A percentile compares a stretch with the other conserved stretches of the same genome.
These are phyloP conservation scores for Serrognathus titanus DNA, from an alignment of 2,888 invertebrate species.

Conservation along the genomic window DNA sequence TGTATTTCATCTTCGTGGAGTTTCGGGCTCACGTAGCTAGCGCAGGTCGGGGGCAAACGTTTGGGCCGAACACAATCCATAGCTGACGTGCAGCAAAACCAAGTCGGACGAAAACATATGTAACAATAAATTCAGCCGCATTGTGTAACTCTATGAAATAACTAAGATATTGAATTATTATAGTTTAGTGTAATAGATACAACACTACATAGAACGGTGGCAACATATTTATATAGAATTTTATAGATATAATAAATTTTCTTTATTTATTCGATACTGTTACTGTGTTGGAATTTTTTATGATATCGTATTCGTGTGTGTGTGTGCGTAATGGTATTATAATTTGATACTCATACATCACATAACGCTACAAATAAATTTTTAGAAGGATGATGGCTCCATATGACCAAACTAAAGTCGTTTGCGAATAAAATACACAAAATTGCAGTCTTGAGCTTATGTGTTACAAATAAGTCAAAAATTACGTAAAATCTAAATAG, in stretches of 20 bases:
- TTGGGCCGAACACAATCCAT: neutral
- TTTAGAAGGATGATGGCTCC: no score
- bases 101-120: slow-evolving; percentile 12
- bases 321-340: no score
- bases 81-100: neutral
- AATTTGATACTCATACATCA: no score
- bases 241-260: slow-evolving; percentile 7
- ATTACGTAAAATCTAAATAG: no score
- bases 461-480: no score
- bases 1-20: slow-evolving; percentile 1
- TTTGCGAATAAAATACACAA: no score
- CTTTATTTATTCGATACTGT: neutral
- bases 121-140: slow-evolving; percentile 15
- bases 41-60: neutral
- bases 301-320: no score
- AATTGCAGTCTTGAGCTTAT: no score
- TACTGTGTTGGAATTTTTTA: neutral
- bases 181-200: slow-evolving; percentile 13
- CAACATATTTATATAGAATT: slow-evolving; percentile 15
- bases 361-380: no score
- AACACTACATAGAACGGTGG: slow-evolving; percentile 9
- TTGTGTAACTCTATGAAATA: slow-evolving; percentile 16
- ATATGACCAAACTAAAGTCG: no score
- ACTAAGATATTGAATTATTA: slow-evolving; percentile 18
- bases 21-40: slow-evolving; percentile 1